Percentiles rank a stretch among this genome's conserved stretches.
Evolutionary conservation across 2,888 invertebrate genomes (phyloP).

Genomic region (Ferrisia virgata): DNA sequence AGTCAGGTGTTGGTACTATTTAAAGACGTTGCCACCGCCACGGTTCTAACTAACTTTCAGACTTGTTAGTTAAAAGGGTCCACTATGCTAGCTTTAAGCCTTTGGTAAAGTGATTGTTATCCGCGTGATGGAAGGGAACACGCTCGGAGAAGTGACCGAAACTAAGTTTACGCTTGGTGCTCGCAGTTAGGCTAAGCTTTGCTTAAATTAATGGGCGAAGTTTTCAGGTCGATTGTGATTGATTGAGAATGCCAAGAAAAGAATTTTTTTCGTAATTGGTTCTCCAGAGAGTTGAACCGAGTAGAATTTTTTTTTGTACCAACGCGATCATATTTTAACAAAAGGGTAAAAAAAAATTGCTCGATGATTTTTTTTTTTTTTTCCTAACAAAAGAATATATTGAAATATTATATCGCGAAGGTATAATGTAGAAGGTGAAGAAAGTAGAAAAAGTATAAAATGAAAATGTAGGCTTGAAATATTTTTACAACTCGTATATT

Average conservation of each 20-base stretch:
- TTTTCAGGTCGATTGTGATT: not conserved
- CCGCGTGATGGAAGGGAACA: not conserved
- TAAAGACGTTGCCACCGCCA: not conserved
- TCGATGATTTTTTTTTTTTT: too few relatives aligned
- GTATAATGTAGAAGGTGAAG: too few relatives aligned
- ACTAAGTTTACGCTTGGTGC: constrained; percentile 15
- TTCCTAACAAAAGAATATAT: too few relatives aligned
- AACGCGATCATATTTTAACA: too few relatives aligned
- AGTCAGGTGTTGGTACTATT: constrained; percentile 40
- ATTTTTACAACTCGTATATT: too few relatives aligned
- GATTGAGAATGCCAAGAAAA: not conserved
- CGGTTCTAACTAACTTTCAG: constrained; percentile 36
- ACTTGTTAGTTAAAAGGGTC: constrained; percentile 41
- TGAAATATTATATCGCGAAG: too few relatives aligned
- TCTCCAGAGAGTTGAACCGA: not conserved
- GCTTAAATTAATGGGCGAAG: not conserved
- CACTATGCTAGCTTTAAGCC: constrained; percentile 21
- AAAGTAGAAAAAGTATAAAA: too few relatives aligned
- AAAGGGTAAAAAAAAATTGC: too few relatives aligned
- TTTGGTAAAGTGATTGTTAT: constrained; percentile 24
- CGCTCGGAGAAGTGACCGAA: constrained; percentile 29
- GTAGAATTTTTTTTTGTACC: too few relatives aligned
- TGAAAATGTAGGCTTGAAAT: too few relatives aligned
- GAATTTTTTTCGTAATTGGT: not conserved
- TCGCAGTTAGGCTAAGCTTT: not conserved